Conservation (phyloP, 2,113 vertebrate genomes). For the Chrysemys picta region DNA sequence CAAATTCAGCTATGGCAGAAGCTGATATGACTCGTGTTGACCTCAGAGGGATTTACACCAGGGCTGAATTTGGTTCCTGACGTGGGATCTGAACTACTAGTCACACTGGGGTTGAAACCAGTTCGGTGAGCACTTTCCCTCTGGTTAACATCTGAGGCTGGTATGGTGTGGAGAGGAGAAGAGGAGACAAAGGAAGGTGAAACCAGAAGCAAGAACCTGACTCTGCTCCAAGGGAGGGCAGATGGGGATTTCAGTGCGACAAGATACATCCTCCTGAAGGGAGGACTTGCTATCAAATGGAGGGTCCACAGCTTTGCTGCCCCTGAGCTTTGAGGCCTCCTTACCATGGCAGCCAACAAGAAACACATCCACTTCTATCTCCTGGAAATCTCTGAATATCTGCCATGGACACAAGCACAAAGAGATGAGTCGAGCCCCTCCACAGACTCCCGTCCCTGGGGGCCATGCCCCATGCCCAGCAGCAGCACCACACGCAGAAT, state of each 20-base stretch:
- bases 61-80: not conserved
- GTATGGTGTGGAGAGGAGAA: not conserved
- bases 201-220: not conserved
- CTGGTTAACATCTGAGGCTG: not conserved
- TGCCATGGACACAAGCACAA: slow-evolving; percentile 67
- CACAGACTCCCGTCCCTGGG: not conserved
- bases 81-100: not conserved
- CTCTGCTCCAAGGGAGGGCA: not conserved
- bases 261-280: not conserved
- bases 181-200: not conserved
- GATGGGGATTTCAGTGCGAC: not conserved
- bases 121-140: not conserved
- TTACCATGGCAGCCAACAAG: slow-evolving; percentile 73
- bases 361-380: slow-evolving; percentile 86
- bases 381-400: slow-evolving; percentile 89
- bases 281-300: not conserved
- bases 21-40: not conserved
- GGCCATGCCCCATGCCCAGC: too few relatives aligned
- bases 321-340: slow-evolving; percentile 13
- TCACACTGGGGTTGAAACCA: not conserved
- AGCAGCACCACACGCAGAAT: not conserved
- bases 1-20: not conserved
- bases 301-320: fast-evolving
- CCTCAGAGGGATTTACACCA: not conserved
- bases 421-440: not conserved